phyloP scores from a whole-genome alignment of 2,888 invertebrate genomes.

The Chymomyza fuscimana region DNA sequence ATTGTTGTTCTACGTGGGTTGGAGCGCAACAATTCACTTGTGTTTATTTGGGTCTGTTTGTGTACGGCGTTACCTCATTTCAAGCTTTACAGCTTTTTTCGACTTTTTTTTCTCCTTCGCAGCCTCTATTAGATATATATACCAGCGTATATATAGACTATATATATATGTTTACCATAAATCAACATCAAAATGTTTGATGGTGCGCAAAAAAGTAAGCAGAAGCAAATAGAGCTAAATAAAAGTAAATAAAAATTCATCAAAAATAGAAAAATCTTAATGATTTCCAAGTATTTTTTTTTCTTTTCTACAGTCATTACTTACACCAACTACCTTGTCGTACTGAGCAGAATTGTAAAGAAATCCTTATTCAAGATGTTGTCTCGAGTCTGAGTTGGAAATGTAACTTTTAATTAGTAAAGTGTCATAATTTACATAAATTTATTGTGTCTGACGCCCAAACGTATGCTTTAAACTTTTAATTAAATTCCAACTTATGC shows the following conservation, averaged over 20 bases:
- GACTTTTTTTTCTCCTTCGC: conserved; percentile 2
- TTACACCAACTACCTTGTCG: not conserved
- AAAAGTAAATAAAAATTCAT: conserved; percentile 27
- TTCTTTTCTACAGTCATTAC: not conserved
- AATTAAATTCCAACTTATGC: conserved; percentile 64
- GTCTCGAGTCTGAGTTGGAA: conserved; percentile 16
- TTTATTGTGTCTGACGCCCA: conserved; percentile 50
- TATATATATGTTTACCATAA: conserved; percentile 62
- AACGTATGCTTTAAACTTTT: conserved; percentile 61
- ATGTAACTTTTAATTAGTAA: conserved; percentile 54
- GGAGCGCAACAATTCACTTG: conserved; percentile 39
- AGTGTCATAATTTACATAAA: conserved; percentile 65
- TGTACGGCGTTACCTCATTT: conserved; percentile 62
- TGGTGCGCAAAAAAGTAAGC: conserved; percentile 70
- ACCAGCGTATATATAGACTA: conserved; percentile 38
- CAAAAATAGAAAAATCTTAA: conserved; percentile 15
- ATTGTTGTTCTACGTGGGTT: not conserved
- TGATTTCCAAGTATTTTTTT: conserved; percentile 31
- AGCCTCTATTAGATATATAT: conserved; percentile 53
- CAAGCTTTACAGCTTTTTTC: conserved; percentile 28
- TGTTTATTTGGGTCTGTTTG: conserved; percentile 66
- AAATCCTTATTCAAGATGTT: not conserved
- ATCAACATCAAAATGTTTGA: conserved; percentile 74
- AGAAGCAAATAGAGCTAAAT: conserved; percentile 7
- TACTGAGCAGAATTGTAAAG: not conserved